Conservation (phyloP, 2,797 vertebrate species). For the Podarcis lilfordi region DNA sequence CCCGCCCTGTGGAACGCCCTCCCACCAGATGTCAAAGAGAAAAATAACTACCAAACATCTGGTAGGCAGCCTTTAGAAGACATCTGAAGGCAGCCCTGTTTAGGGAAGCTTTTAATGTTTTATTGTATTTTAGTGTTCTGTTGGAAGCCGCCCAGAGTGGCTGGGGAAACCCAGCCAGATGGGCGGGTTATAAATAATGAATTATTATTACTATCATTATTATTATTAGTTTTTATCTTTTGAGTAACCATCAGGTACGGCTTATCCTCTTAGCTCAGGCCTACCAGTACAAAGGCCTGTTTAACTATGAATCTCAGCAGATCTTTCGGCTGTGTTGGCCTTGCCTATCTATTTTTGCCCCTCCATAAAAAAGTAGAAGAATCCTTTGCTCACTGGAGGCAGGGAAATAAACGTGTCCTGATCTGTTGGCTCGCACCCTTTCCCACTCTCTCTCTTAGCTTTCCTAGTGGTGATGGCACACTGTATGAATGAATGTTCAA, state of each 20-base stretch:
- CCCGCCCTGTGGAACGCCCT: too few species aligned
- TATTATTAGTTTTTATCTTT: not conserved
- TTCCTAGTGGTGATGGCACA: not conserved
- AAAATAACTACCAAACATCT: too few species aligned
- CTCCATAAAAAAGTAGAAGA: not conserved
- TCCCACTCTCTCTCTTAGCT: not conserved
- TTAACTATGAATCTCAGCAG: not conserved
- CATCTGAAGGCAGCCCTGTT: too few species aligned
- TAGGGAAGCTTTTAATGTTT: too few species aligned
- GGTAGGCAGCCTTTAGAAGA: too few species aligned
- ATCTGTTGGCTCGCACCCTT: not conserved
- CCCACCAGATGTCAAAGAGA: too few species aligned
- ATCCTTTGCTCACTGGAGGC: not conserved
- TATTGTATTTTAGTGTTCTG: too few species aligned
- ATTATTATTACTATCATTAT: too few species aligned
- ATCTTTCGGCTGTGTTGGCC: not conserved
- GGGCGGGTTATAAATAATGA: too few species aligned
- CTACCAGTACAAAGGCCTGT: not conserved
- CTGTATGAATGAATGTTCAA: not conserved
- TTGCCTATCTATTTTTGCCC: conserved; percentile 6
- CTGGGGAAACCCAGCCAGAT: too few species aligned
- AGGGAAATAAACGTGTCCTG: conserved; percentile 1
- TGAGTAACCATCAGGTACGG: not conserved
- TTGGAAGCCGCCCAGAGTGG: too few species aligned
- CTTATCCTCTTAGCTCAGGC: not conserved